Base-by-base conservation (phyloP, 2,113 vertebrate genomes). In the Porphyrio hochstetteri region DNA sequence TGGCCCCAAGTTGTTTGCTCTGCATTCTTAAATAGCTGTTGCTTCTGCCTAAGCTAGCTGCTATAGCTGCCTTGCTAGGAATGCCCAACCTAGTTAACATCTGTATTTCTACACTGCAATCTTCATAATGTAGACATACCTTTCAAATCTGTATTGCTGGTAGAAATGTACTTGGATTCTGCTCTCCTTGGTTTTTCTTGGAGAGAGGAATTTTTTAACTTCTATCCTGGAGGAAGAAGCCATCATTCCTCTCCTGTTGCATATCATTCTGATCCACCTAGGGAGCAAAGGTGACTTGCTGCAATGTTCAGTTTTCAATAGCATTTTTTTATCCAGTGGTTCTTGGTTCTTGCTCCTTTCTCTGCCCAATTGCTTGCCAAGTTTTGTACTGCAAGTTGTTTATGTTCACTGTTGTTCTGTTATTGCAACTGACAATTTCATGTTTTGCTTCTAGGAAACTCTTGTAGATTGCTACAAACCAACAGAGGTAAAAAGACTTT, bases 401-500 rank as follows among this genome's bases (percentile, higher is more conserved):
- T 85, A 17, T 92, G 77, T 95, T 97, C 79, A 72, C 64, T 93
- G 33, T 97, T 95, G 71, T 24, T 91, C 79, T 95, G 56, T 91
- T 91, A 70, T 59, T 96, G 70, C 90, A 84, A 97, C 86, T 97
- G 78, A 95, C 46, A 0, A 42, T 96, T 70, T 98, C 50, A 18
- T 95, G 71, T 89, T 97, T 98, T 97, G 40, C 84, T 98, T 98
- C 89, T 92, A 99, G 99, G 99, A 99, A 98, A 98, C 99, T 82
- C 98, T 99, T 95, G 98, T 97, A 98, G 99, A 99, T 98, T 99
- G 99, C 98, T 99, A 98, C 98, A 99, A 99, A 98, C 99, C 99
- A 97, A 99, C 99, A 98, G 99, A 99, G 98, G 99, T 99, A 98
- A 98, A 97, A 86, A 92, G 12, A 60, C 68, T 97, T 96, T 97